Evolutionary conservation across 1,140 invertebrate species (phyloP).

Genomic region (Luehdorfia chinensis): DNA sequence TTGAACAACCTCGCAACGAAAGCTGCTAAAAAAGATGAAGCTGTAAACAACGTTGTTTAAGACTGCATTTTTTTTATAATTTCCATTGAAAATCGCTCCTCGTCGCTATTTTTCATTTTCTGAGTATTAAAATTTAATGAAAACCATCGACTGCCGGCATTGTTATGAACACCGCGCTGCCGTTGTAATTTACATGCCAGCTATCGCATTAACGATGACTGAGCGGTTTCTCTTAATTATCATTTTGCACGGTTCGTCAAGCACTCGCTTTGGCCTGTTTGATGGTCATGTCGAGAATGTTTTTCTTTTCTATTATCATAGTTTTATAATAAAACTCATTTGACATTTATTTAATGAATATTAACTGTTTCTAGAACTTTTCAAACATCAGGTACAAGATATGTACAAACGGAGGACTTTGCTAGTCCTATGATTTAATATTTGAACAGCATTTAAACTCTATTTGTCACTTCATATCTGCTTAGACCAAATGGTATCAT

Average conservation of each 20-base stretch:
- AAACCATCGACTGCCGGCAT: constrained; percentile 50
- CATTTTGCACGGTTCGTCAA: constrained; percentile 73
- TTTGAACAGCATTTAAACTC: no score
- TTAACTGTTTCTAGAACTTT: no score
- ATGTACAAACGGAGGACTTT: no score
- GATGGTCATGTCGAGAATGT: constrained; percentile 23
- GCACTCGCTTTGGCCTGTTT: constrained; percentile 36
- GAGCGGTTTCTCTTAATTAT: constrained; percentile 75
- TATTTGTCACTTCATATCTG: no score
- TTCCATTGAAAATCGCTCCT: constrained; percentile 8
- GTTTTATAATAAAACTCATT: background rate
- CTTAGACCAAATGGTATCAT: no score
- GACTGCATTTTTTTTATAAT: background rate
- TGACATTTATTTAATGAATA: background rate
- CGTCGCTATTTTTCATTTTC: constrained; percentile 34
- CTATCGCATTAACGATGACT: constrained; percentile 72
- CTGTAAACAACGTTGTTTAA: constrained; percentile 9
- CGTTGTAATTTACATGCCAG: constrained; percentile 64
- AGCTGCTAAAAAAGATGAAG: background rate
- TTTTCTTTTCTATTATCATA: background rate
- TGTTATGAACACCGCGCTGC: constrained; percentile 52
- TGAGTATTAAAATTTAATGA: constrained; percentile 59
- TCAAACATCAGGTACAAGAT: constrained; percentile 11
- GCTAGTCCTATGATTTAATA: no score
- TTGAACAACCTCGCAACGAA: no score